Conservation (phyloP, 2,888 invertebrate species). For the Lutraria lutraria region DNA sequence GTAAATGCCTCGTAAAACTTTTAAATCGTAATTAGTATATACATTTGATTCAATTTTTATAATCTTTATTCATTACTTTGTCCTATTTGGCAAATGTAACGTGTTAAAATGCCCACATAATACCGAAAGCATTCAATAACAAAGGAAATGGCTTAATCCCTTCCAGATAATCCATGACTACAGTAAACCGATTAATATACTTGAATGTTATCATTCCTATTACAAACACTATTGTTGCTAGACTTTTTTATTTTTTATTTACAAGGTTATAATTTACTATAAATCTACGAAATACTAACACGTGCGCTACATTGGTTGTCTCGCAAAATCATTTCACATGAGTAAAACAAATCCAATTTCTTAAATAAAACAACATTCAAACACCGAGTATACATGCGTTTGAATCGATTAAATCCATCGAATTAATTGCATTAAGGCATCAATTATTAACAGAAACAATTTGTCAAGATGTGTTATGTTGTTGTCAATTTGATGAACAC, state of each 20-base stretch:
- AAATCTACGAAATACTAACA: not conserved
- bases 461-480: not conserved
- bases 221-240: not conserved
- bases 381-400: not conserved
- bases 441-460: not conserved
- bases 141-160: not conserved
- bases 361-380: not conserved
- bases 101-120: not conserved
- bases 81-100: not conserved
- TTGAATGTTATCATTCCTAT: not conserved
- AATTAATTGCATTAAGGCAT: not conserved
- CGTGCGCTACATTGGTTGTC: not conserved
- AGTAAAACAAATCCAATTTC: not conserved
- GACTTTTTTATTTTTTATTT: not conserved
- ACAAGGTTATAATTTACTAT: not conserved
- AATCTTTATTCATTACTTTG: not conserved
- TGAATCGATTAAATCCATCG: not conserved
- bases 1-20: not conserved
- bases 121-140: not conserved
- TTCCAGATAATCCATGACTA: not conserved
- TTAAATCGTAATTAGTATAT: not conserved
- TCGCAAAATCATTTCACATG: not conserved
- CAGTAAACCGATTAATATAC: not conserved
- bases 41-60: not conserved
- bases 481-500: not conserved